phyloP scores from a whole-genome alignment of 2,888 invertebrate genomes.

The Anticlea derivata region DNA sequence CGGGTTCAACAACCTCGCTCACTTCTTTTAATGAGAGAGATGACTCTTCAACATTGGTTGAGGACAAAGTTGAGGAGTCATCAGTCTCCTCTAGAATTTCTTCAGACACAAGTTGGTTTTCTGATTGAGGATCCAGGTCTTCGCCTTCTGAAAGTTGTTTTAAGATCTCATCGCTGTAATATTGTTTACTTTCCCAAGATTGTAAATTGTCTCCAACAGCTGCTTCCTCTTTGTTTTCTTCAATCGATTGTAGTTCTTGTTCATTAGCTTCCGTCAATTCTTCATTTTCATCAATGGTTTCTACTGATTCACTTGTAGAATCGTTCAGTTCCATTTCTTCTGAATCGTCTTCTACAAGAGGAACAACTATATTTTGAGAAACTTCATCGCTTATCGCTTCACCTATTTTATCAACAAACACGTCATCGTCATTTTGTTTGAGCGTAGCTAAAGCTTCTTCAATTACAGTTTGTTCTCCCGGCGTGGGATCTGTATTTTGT shows the following conservation, averaged over 20 bases:
- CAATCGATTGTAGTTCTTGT: neutral
- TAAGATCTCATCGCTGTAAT: slow-evolving; percentile 1
- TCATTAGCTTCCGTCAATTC: neutral
- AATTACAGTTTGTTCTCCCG: neutral
- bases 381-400: neutral
- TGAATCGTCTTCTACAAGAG: neutral
- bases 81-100: neutral
- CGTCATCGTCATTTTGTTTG: neutral
- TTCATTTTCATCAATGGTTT: neutral
- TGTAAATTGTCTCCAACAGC: neutral
- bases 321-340: slow-evolving; percentile 3
- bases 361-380: neutral
- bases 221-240: neutral
- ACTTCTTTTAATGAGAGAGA: neutral
- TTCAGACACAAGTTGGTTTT: neutral
- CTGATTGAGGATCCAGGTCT: neutral
- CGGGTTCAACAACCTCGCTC: neutral
- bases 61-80: neutral
- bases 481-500: neutral
- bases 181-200: slow-evolving; percentile 14
- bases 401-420: neutral
- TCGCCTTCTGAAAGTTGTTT: slow-evolving; percentile 1
- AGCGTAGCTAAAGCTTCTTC: neutral
- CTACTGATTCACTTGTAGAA: slow-evolving; percentile 11
- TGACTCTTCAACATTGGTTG: neutral